Evolutionary conservation across 2,113 vertebrate genomes (phyloP).

Genomic region (Nothoprocta pentlandii): DNA sequence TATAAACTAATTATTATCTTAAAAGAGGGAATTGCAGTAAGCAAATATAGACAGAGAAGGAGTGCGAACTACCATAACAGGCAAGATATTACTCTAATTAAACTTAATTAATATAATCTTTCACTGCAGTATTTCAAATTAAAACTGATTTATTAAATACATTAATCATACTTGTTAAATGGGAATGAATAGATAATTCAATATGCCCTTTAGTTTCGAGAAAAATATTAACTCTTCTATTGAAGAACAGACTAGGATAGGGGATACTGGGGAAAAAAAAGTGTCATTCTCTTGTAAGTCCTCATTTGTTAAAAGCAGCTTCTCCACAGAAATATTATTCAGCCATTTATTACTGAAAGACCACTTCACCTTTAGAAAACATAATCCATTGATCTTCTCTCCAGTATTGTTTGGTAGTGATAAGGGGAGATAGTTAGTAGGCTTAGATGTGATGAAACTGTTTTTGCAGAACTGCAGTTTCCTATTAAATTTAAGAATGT

Average conservation of each 20-base stretch:
- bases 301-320: background rate
- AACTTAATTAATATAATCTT: slow-evolving; percentile 55
- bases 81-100: slow-evolving; percentile 49
- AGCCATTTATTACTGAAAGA: background rate
- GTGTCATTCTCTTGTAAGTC: background rate
- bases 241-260: background rate
- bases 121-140: slow-evolving; percentile 8
- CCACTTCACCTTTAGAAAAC: background rate
- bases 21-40: background rate
- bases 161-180: slow-evolving; percentile 29
- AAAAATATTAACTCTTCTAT: background rate
- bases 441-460: background rate
- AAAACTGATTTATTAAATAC: slow-evolving; percentile 48
- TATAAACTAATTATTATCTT: background rate
- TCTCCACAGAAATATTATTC: background rate
- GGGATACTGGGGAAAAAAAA: background rate
- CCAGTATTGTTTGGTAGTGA: background rate
- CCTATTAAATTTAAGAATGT: background rate
- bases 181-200: slow-evolving; percentile 28
- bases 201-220: slow-evolving; percentile 15
- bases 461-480: background rate
- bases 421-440: background rate
- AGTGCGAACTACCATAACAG: background rate
- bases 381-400: background rate
- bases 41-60: background rate